Evolutionary conservation across 2,113 vertebrate species (phyloP), one percentile per base, ranked within the genome.

Genomic region (Thalassarche chlororhynchos): DNA sequence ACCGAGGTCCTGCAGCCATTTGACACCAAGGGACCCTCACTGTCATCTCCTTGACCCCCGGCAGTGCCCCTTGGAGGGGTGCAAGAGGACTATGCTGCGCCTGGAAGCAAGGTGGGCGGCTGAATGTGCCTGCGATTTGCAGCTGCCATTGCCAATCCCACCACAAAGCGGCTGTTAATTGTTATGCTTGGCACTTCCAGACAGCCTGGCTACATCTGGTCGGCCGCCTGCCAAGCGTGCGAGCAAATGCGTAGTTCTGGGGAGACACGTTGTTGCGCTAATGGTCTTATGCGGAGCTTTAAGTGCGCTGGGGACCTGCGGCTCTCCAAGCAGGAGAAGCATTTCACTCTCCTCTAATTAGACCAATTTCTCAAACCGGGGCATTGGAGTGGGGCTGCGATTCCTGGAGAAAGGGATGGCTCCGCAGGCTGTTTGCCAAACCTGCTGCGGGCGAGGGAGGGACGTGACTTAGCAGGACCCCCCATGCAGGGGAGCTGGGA

Each of bases 391-490:
- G 7, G 32, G 82, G 77, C 68, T 78, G 72, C 0, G 5, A 40
- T 71, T 87, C 77, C 84, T 31, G 60, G 71, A 81, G 87, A 66
- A 66, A 68, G 32, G 16, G 52, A 52, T 0, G 19, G 81, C 19
- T 72, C 77, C 0, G 0, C 25, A 28, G 54, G 81, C 76, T 52
- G 20, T 49, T 91, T 32, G 91, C 36, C 84, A 93, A 84, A 78
- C 20, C 1, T 0, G 0, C 54, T 20, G 34, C 0, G 0, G 25
- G 58, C 5, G 2, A 55, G n/a, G 38, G 29, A 70, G 51, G 38
- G 46, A n/a, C 0, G 6, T 8, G 29, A 17, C 25, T 75, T 58
- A 2, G 5, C 28, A 36, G 42, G 70, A 75, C 21, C 25, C n/a
- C 36, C 15, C 36, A 1, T 0, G 24, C 40, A 40, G 40, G 58